Conservation (phyloP, 2,797 vertebrate species). For the Enteromius anoplus region DNA sequence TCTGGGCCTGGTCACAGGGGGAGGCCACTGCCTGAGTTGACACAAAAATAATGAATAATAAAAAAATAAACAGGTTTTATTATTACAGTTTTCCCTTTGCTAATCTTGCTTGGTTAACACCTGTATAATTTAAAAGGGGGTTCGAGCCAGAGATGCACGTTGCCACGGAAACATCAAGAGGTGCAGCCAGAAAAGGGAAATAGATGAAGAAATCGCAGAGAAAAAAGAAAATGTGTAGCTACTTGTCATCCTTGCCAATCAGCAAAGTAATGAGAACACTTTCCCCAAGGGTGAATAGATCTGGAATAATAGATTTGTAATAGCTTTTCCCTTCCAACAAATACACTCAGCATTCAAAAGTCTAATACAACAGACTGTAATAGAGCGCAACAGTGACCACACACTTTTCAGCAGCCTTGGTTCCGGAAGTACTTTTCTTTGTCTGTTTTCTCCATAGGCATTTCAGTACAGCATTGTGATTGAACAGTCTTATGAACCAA, state of each 20-base stretch:
- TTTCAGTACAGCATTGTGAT: background rate
- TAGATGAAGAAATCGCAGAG: conserved; percentile 63
- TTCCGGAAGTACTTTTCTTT: conserved; percentile 13
- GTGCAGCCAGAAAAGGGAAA: conserved; percentile 49
- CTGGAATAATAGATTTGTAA: conserved; percentile 67
- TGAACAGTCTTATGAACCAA: background rate
- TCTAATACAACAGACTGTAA: conserved; percentile 64
- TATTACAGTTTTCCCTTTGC: conserved; percentile 36
- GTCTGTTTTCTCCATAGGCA: background rate
- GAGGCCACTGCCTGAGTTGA: conserved; percentile 18
- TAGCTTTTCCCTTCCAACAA: conserved; percentile 62
- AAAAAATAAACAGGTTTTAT: conserved; percentile 39
- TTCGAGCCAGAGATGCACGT: conserved; percentile 52
- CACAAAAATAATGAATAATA: conserved; percentile 30
- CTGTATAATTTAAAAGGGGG: conserved; percentile 39
- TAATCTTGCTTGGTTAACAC: conserved; percentile 53
- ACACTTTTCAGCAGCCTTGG: background rate
- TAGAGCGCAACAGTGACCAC: conserved; percentile 41
- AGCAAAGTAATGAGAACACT: conserved; percentile 65
- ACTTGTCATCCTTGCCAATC: conserved; percentile 65
- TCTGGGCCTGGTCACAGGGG: conserved; percentile 14
- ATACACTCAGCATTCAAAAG: conserved; percentile 64
- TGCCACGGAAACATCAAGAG: conserved; percentile 63
- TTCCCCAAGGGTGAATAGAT: conserved; percentile 65
- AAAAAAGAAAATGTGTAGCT: conserved; percentile 61